Base-by-base conservation (phyloP, 1,140 invertebrate species). In the Drosophila parvula region DNA sequence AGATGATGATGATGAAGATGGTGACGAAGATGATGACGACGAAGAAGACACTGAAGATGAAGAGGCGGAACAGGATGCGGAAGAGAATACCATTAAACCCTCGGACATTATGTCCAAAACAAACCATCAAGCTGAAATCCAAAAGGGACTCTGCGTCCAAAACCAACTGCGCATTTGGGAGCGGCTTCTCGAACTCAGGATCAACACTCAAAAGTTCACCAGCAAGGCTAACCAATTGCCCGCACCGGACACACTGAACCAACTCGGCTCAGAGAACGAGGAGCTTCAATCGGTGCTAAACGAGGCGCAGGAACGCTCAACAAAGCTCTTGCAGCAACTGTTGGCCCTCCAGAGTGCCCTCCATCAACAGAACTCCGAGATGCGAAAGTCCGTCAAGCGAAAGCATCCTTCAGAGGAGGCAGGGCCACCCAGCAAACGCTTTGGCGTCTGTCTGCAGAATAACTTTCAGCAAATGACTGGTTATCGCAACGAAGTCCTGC, bases 91-190 rank as follows among this genome's bases (percentile, higher is more conserved):
- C 67, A 92, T 92, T 6, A 76, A 77, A 14, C 74, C 81, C n/a
- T 70, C 57, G 8, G 67, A 86, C 41, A 56, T 83, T 7, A 86
- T 85, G 68, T 71, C 83, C 9, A 84, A 90, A 74, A 90, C 93
- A 41, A 91, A 92, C 61, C 92, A 93, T 22, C 64, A 92, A 40
- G 71, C 91, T 91, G 83, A 96, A 86, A 93, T 96, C 4, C 94
- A 96, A 79, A 97, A 97, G 93, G 96, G 96, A 34, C 92, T 94
- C n/a, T 95, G 95, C 86, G 95, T 97, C 2, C 94, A 94, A 92
- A 95, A 95, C 90, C 96, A 98, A 89, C 85, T 96, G 12, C 93
- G 94, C 64, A 84, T 98, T 1, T 98, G 96, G 96, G 97, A 98
- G 91, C 95, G 94, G 64, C 90, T 98, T 3, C 84, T 98, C 16